phyloP scores from a whole-genome alignment of 1,140 invertebrate species.

The Macrotrachela quadricornifera region DNA sequence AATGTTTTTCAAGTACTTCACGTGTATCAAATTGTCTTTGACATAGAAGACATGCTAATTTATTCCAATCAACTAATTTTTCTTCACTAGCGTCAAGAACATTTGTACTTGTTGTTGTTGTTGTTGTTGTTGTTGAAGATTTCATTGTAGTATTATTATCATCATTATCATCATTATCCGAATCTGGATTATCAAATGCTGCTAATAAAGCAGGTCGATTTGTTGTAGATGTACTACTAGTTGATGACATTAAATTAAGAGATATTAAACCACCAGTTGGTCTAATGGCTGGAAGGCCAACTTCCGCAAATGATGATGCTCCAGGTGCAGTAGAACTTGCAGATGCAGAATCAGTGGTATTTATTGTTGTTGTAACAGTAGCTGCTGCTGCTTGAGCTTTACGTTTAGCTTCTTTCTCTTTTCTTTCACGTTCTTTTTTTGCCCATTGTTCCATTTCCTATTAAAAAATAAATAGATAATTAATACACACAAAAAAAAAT shows the following conservation, averaged over 20 bases:
- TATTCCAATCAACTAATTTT: slow-evolving; percentile 56
- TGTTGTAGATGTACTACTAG: slow-evolving; percentile 32
- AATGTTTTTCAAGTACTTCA: slow-evolving; percentile 69
- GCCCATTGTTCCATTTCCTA: slow-evolving; percentile 82
- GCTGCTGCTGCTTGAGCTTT: slow-evolving; percentile 13
- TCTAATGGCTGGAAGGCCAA: slow-evolving; percentile 4
- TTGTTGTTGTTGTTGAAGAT: slow-evolving; percentile 5
- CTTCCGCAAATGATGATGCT: background rate
- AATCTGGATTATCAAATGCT: slow-evolving; percentile 18
- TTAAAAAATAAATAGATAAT: background rate
- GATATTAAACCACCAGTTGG: background rate
- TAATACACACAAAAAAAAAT: background rate
- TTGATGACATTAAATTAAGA: slow-evolving; percentile 44
- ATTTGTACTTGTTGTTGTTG: too few species aligned
- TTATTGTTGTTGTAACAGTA: slow-evolving; percentile 17
- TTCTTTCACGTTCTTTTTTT: slow-evolving; percentile 54
- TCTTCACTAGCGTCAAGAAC: slow-evolving; percentile 28
- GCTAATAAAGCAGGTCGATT: too few species aligned
- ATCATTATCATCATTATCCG: slow-evolving; percentile 22
- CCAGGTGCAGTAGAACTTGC: slow-evolving; percentile 34
- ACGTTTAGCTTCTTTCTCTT: slow-evolving; percentile 55
- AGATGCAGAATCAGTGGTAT: slow-evolving; percentile 5
- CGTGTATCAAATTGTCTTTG: slow-evolving; percentile 74
- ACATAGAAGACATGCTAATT: slow-evolving; percentile 77
- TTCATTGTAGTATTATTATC: background rate